phyloP scores from a whole-genome alignment of 2,113 vertebrate genomes.

The Beaufortia kweichowensis region DNA sequence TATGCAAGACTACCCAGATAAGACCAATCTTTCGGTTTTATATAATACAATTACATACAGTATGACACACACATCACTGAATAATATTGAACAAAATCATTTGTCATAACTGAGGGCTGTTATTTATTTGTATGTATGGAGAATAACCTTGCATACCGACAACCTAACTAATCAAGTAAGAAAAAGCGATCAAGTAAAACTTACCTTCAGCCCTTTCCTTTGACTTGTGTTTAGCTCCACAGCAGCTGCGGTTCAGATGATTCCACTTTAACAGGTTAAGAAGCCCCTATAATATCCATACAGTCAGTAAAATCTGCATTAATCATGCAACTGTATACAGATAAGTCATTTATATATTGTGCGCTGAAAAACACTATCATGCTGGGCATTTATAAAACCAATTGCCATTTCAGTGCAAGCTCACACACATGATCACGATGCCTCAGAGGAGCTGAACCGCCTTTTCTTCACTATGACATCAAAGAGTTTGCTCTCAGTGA shows the following conservation, averaged over 20 bases:
- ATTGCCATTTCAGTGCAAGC: slow-evolving; percentile 1
- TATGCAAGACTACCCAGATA: too few species aligned
- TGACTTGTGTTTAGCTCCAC: background rate
- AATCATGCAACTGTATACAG: background rate
- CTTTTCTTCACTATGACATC: slow-evolving; percentile 7
- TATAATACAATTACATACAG: too few species aligned
- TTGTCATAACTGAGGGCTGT: too few species aligned
- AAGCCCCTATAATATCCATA: background rate
- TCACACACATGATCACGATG: background rate
- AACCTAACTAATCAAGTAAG: too few species aligned
- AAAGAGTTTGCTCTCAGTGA: slow-evolving; percentile 11
- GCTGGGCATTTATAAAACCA: background rate
- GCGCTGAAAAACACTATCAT: too few species aligned
- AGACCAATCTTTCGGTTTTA: too few species aligned
- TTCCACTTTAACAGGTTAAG: background rate
- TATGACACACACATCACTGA: too few species aligned
- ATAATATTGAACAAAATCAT: too few species aligned
- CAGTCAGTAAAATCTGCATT: background rate
- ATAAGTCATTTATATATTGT: background rate
- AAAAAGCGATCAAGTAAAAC: too few species aligned
- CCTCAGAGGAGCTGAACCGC: background rate
- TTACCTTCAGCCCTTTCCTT: too few species aligned
- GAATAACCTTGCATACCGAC: too few species aligned
- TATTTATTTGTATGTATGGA: too few species aligned
- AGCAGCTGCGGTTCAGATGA: background rate